Base-by-base conservation (phyloP, 2,113 vertebrate genomes). In the Rattus norvegicus region DNA sequence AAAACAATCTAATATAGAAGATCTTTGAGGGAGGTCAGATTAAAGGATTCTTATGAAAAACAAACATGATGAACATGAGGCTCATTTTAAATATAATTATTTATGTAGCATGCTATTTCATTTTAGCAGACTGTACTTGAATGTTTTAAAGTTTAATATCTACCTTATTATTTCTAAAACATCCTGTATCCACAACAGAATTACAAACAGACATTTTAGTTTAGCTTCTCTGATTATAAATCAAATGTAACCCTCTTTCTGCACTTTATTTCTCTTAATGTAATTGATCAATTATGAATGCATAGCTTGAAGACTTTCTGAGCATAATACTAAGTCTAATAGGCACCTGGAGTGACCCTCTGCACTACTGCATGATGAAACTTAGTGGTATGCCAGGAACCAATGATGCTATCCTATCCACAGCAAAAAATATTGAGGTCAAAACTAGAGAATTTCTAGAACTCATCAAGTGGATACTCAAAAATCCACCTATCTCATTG, bases 271-370 rank as follows among this genome's bases (percentile, higher is more conserved):
- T 85, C 5, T 81, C 28, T 83, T 47, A 94, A 97, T 28, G 11
- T 0, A 0, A 2, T 63, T 97, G 61, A 92, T 63, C 39, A 1
- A 69, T 67, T 86, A 36, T 86, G 43, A 39, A n/a, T 69, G 11
- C 65, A 76, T 88, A 99, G 99, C 97, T 98, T 0, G 98, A 98
- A 97, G 98, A 98, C 65, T 94, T 99, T 13, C 95, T 99, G 90
- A 98, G 97, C 43, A 28, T 98, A 92, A 88, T 98, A 19, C 28
- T 99, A 61, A 94, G 87, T n/a, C 95, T 98, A 26, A 80, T 98
- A 70, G 97, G 98, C 12, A 98, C 98, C 89, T 98, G 98, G 98
- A 98, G 98, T 2, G 98, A 98, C 24, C 98, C 98, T 9, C 95
- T 99, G 28, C 19, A 98, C 61, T 98, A 99, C 28, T 77, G 98